phyloP scores from a whole-genome alignment of 2,888 invertebrate species.

The Himalopsyche tibetana region DNA sequence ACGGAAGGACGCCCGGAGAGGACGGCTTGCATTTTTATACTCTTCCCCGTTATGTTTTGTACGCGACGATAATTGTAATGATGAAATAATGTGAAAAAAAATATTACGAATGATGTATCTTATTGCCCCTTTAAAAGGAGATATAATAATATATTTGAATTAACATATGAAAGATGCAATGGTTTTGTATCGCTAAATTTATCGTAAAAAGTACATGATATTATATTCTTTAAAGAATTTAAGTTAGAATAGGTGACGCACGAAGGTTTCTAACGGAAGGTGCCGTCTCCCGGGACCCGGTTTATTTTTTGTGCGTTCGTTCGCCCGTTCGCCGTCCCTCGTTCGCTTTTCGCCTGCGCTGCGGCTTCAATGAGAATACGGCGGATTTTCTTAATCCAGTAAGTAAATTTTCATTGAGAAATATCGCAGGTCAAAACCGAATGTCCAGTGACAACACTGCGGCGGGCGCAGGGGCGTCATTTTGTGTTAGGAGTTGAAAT shows the following conservation, averaged over 20 bases:
- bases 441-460: not conserved
- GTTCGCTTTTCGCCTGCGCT: not conserved
- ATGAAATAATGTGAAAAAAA: slow-evolving; percentile 58
- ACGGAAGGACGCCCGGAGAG: slow-evolving; percentile 44
- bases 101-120: slow-evolving; percentile 58
- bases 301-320: slow-evolving; percentile 10
- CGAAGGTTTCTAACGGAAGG: slow-evolving; percentile 47
- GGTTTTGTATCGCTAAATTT: slow-evolving; percentile 65
- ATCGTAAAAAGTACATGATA: slow-evolving; percentile 64
- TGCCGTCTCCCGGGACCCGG: not conserved
- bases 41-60: slow-evolving; percentile 63
- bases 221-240: slow-evolving; percentile 65
- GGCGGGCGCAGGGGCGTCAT: not conserved
- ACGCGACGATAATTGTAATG: slow-evolving; percentile 62
- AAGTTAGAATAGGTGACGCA: slow-evolving; percentile 59
- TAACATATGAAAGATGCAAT: slow-evolving; percentile 66
- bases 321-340: not conserved
- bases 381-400: no score
- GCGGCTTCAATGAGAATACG: no score
- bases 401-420: no score
- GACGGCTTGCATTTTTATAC: slow-evolving; percentile 62
- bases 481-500: not conserved
- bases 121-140: slow-evolving; percentile 66
- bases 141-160: slow-evolving; percentile 66
- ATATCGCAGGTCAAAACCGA: not conserved